These are phyloP conservation scores for Eupithecia vulgata DNA, from an alignment of 2,888 invertebrate genomes.

Conservation along the genomic window DNA sequence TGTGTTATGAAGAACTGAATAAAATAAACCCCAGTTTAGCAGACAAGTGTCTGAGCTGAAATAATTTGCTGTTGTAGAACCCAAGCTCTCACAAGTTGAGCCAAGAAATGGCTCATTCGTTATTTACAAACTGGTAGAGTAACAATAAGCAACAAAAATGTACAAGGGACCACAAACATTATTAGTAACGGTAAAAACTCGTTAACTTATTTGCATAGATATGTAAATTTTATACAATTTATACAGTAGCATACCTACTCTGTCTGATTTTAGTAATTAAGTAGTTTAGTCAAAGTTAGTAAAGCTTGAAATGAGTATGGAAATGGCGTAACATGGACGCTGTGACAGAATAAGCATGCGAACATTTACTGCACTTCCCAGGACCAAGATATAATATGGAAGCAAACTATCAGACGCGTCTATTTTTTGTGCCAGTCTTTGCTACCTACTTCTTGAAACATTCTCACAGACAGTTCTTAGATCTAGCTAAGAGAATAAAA, in stretches of 20 bases:
- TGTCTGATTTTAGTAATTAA: slow-evolving; percentile 27
- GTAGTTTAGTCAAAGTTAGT: slow-evolving; percentile 47
- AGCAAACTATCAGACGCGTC: not conserved
- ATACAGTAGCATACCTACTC: slow-evolving; percentile 41
- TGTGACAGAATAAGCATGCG: slow-evolving; percentile 48
- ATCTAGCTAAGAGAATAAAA: not conserved
- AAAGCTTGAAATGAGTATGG: slow-evolving; percentile 49
- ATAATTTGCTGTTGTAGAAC: not conserved
- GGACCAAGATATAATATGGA: slow-evolving; percentile 17
- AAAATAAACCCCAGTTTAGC: not conserved
- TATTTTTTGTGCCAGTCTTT: not conserved
- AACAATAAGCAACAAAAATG: slow-evolving; percentile 16
- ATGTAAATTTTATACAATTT: not conserved
- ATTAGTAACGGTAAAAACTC: slow-evolving; percentile 6
- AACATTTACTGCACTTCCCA: slow-evolving; percentile 29
- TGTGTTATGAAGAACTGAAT: not conserved
- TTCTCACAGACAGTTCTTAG: not conserved
- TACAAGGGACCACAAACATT: slow-evolving; percentile 11
- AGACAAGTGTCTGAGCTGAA: not conserved
- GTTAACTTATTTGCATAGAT: slow-evolving; percentile 10
- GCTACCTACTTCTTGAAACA: not conserved
- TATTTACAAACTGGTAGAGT: slow-evolving; percentile 26
- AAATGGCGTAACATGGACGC: slow-evolving; percentile 37
- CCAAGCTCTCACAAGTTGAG: not conserved
- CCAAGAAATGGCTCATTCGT: not conserved